A percentile compares a stretch with the other conserved stretches of the same genome.
Conservation (phyloP, 2,888 invertebrate genomes). For the Phragmatobia fuliginosa region DNA sequence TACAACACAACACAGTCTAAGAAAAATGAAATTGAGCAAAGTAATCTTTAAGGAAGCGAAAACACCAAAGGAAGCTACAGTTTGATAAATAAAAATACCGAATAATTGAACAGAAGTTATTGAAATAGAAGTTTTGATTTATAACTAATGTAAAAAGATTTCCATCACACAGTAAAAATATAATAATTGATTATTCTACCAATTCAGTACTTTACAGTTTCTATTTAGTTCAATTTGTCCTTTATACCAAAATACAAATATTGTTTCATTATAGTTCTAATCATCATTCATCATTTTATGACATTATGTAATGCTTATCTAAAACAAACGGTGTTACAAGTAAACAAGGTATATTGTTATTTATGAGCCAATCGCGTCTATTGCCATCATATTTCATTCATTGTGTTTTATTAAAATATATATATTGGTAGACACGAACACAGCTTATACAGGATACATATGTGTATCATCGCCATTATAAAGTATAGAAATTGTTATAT, state of each 20-base stretch:
- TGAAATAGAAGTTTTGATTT: not conserved
- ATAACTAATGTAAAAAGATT: not conserved
- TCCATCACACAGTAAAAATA: not conserved
- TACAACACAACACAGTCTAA: too few relatives aligned
- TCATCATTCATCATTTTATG: slow-evolving; percentile 7
- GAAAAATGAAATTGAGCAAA: too few relatives aligned
- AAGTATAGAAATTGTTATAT: not conserved
- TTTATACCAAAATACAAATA: not conserved
- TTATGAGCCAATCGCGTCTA: slow-evolving; percentile 33
- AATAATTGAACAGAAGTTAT: not conserved
- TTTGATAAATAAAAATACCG: not conserved
- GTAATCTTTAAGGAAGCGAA: too few relatives aligned
- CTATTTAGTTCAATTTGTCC: not conserved
- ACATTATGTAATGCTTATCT: not conserved
- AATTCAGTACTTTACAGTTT: not conserved
- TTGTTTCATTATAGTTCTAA: not conserved
- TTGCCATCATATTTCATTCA: slow-evolving; percentile 22
- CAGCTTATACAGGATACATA: not conserved
- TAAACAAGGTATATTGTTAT: slow-evolving; percentile 36
- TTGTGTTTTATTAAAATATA: slow-evolving; percentile 15
- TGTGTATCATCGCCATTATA: not conserved
- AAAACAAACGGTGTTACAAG: not conserved
- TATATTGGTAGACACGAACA: not conserved
- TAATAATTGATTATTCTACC: not conserved
- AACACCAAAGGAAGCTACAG: too few relatives aligned